Percentiles rank a stretch among this genome's conserved stretches.
phyloP scores from a whole-genome alignment of 2,888 invertebrate species.

The Synanthedon tipuliformis region DNA sequence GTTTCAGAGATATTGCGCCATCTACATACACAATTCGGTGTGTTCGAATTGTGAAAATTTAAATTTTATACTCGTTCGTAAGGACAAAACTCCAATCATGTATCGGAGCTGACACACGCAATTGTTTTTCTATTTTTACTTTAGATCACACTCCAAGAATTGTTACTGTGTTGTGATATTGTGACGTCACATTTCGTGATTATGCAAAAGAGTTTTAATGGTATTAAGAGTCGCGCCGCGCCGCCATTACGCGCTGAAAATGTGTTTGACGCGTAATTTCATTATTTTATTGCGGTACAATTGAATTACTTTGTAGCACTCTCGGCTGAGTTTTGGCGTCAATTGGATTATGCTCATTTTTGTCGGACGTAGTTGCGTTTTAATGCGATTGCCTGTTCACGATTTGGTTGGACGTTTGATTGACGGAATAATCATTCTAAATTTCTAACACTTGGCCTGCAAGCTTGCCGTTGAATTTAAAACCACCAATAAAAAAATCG shows the following conservation, averaged over 20 bases:
- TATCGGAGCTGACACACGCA: too few relatives aligned
- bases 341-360: constrained; percentile 27
- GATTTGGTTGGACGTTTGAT: not conserved
- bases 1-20: too few relatives aligned
- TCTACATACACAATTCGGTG: too few relatives aligned
- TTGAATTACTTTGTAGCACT: constrained; percentile 37
- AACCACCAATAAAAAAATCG: not conserved
- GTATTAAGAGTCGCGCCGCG: constrained; percentile 30
- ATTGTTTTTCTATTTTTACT: too few relatives aligned
- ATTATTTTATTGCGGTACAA: constrained; percentile 56
- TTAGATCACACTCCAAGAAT: too few relatives aligned
- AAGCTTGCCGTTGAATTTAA: not conserved
- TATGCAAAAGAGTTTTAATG: constrained; percentile 57
- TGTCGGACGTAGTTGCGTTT: constrained; percentile 7
- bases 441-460: not conserved
- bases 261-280: constrained; percentile 59
- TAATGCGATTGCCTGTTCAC: not conserved
- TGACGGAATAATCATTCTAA: not conserved
- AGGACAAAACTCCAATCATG: too few relatives aligned
- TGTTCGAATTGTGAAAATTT: too few relatives aligned
- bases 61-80: too few relatives aligned
- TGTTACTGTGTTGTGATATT: not conserved
- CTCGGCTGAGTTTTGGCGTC: constrained; percentile 27
- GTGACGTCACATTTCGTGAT: constrained; percentile 30
- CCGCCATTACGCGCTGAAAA: constrained; percentile 39